These are phyloP conservation scores for Sinonovacula constricta DNA, from an alignment of 1,140 invertebrate genomes.

Conservation along the genomic window DNA sequence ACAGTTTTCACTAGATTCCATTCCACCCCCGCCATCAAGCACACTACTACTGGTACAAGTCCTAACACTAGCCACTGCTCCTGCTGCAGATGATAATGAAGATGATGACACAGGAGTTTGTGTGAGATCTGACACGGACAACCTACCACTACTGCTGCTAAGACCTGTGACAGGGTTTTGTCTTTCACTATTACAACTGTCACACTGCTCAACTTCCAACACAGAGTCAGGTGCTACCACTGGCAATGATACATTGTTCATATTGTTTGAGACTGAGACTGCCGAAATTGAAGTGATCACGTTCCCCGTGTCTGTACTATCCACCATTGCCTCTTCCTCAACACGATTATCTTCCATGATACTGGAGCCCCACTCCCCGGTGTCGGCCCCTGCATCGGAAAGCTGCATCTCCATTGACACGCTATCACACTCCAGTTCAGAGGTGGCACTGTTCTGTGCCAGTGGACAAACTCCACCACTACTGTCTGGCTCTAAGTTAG, in stretches of 20 bases:
- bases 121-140: not conserved
- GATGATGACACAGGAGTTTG: no score
- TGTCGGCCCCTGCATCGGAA: not conserved
- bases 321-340: conserved; percentile 19
- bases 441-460: conserved; percentile 13
- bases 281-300: not conserved
- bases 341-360: not conserved
- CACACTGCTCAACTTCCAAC: conserved; percentile 30
- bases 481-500: conserved; percentile 51
- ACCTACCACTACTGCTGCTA: not conserved
- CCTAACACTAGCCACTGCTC: conserved; percentile 10
- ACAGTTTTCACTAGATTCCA: no score
- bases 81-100: conserved; percentile 12
- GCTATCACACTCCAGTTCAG: conserved; percentile 49
- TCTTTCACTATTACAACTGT: conserved; percentile 51
- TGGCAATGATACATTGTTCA: no score
- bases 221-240: not conserved
- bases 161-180: conserved; percentile 1
- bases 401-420: conserved; percentile 4
- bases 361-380: no score
- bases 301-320: conserved; percentile 27
- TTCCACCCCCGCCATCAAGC: no score
- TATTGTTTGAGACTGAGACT: no score
- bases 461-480: conserved; percentile 30
- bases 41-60: conserved; percentile 14